Evolutionary conservation across 2,888 invertebrate genomes (phyloP).

Genomic region (Lymantria monacha): DNA sequence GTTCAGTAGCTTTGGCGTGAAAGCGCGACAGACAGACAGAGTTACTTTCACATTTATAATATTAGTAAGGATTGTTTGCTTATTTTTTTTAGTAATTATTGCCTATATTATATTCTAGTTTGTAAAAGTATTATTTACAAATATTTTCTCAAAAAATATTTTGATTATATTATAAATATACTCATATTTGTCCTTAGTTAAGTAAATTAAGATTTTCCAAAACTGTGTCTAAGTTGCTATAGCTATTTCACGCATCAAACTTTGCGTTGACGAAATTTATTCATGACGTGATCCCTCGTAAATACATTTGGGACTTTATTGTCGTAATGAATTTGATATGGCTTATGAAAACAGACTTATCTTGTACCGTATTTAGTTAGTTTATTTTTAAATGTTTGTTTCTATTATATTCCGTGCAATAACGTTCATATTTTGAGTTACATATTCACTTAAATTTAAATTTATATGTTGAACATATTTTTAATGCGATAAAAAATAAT

Average conservation of each 20-base stretch:
- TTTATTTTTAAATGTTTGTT: conserved; percentile 33
- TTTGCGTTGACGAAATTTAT: conserved; percentile 77
- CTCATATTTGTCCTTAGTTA: conserved; percentile 3
- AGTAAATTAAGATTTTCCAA: conserved; percentile 27
- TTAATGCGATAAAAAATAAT: too few relatives aligned
- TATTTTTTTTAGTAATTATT: too few relatives aligned
- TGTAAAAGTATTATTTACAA: too few relatives aligned
- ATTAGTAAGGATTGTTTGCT: too few relatives aligned
- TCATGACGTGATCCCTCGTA: conserved; percentile 79
- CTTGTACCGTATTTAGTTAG: conserved; percentile 41
- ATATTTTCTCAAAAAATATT: too few relatives aligned
- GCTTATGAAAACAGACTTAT: conserved; percentile 70
- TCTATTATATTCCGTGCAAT: conserved; percentile 11
- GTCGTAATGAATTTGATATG: conserved; percentile 80
- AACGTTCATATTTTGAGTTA: conserved; percentile 4
- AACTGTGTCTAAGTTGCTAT: conserved; percentile 64
- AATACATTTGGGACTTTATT: conserved; percentile 80
- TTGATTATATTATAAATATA: too few relatives aligned
- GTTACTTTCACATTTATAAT: too few relatives aligned
- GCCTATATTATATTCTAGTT: too few relatives aligned
- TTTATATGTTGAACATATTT: too few relatives aligned
- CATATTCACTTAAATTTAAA: not conserved
- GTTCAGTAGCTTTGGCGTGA: too few relatives aligned
- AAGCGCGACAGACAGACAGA: too few relatives aligned
- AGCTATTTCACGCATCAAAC: conserved; percentile 77